Evolutionary conservation across 2,113 vertebrate genomes (phyloP), one percentile per base, ranked within the genome.

Genomic region (Microtus ochrogaster): DNA sequence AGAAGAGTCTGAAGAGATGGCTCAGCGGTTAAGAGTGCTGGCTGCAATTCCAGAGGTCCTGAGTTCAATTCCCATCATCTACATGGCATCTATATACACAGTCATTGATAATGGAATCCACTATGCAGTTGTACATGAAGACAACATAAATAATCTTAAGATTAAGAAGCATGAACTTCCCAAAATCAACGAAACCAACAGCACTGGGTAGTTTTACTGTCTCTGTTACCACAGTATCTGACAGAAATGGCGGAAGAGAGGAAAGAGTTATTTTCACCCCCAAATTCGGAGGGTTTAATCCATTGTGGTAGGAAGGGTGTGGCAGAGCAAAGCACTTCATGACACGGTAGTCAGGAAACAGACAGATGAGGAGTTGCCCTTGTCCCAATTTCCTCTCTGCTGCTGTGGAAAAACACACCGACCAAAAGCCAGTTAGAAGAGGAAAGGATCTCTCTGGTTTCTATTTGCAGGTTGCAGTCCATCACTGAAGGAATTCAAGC

Each of bases 111-210:
- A n/a, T n/a, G 49, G 19, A 19, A 7, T 81, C 49, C n/a, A 36
- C 4, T 81, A 17, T 58, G 49, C 11, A 49, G 78, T 24, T 55
- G 78, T 12, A 36, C 36, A 17, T 8, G 74, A 26, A 28, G 73
- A 76, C 72, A 74, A 41, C n/a, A 41, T 21, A 73, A 22, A 55
- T 58, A 58, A 58, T 58, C 55, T 58, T 58, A 58, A 58, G 78
- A 72, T 78, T 44, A 90, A 86, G 73, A 94, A 97, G 73, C 77
- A 79, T 9, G 33, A 33, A 76, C 92, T 52, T 81, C 5, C 39
- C 47, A 49, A 89, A 85, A 88, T 58, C 63, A 10, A 28, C 36
- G 39, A 26, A 47, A 44, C 9, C 17, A 77, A 79, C 49, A 39
- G 26, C 36, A 86, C 68, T 47, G 17, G 41, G 28, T 36, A 36